Evolutionary conservation across 37 sponge, comb jelly and placozoan species (phyloP).

Genomic region (Aphrocallistes beatrix): DNA sequence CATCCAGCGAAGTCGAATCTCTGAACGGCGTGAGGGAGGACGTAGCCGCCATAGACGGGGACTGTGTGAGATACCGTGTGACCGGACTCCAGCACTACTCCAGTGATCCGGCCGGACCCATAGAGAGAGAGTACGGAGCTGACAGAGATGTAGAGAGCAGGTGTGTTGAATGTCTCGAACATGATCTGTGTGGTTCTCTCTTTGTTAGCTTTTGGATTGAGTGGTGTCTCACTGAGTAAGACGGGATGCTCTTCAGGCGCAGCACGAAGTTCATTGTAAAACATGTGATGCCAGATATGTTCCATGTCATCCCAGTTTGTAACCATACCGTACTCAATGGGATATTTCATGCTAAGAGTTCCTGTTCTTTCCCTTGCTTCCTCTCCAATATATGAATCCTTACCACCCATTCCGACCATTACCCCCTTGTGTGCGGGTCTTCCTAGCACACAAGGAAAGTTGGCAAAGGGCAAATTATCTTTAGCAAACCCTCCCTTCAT

Average conservation of each 20-base stretch:
- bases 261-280: not conserved
- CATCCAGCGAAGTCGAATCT: conserved; percentile 38
- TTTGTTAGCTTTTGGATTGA: conserved; percentile 44
- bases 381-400: conserved; percentile 28
- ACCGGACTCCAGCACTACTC: conserved; percentile 42
- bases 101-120: conserved; percentile 41
- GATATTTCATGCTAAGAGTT: conserved; percentile 28
- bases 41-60: conserved; percentile 35
- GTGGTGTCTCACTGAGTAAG: conserved; percentile 37
- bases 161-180: conserved; percentile 29
- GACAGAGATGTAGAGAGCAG: conserved; percentile 36
- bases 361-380: conserved; percentile 21
- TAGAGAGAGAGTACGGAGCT: conserved; percentile 43
- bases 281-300: conserved; percentile 25
- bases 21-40: conserved; percentile 40
- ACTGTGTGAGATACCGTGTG: conserved; percentile 39
- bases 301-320: conserved; percentile 48
- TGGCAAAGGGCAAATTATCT: conserved; percentile 33
- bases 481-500: conserved; percentile 40
- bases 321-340: conserved; percentile 35
- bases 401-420: conserved; percentile 22
- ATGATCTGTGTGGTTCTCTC: not conserved
- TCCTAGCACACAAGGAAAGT: conserved; percentile 33
- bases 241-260: conserved; percentile 30
- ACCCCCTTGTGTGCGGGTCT: conserved; percentile 28